Evolutionary conservation across 2,888 invertebrate genomes (phyloP).

Genomic region (Strigamia crassipes): DNA sequence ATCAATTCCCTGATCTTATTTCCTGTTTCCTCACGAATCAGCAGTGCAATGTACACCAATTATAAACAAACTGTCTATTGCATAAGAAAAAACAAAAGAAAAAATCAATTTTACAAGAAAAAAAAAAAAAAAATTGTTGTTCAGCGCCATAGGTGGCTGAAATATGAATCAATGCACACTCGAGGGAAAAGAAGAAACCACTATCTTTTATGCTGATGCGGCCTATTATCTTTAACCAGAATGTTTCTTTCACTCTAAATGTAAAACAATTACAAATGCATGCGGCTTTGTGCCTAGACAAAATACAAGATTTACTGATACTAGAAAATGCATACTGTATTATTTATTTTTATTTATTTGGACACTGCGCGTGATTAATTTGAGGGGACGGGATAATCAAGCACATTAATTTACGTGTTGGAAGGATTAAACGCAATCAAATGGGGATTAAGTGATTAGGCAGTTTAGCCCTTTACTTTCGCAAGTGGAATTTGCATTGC

Average conservation of each 20-base stretch:
- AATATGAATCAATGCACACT: background rate
- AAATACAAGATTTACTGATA: background rate
- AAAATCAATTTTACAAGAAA: background rate
- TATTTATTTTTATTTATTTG: too few relatives aligned
- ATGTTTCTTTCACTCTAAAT: background rate
- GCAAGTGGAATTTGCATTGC: background rate
- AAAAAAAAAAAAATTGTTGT: too few relatives aligned
- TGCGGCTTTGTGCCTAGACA: background rate
- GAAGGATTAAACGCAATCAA: slow-evolving; percentile 12
- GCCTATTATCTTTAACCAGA: background rate
- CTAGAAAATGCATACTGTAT: too few relatives aligned
- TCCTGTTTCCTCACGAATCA: background rate
- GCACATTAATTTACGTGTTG: slow-evolving; percentile 2
- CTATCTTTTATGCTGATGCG: background rate
- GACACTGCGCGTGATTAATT: background rate
- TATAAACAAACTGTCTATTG: too few relatives aligned
- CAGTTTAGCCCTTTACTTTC: slow-evolving; percentile 1
- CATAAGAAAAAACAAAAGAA: too few relatives aligned
- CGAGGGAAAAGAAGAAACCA: too few relatives aligned
- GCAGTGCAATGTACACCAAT: too few relatives aligned
- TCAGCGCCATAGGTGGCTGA: background rate
- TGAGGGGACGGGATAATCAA: background rate
- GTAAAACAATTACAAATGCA: background rate
- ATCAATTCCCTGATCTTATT: background rate
- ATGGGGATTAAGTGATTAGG: slow-evolving; percentile 5